Evolutionary conservation across 1,140 invertebrate species (phyloP).

Genomic region (Pteromalus puparum): DNA sequence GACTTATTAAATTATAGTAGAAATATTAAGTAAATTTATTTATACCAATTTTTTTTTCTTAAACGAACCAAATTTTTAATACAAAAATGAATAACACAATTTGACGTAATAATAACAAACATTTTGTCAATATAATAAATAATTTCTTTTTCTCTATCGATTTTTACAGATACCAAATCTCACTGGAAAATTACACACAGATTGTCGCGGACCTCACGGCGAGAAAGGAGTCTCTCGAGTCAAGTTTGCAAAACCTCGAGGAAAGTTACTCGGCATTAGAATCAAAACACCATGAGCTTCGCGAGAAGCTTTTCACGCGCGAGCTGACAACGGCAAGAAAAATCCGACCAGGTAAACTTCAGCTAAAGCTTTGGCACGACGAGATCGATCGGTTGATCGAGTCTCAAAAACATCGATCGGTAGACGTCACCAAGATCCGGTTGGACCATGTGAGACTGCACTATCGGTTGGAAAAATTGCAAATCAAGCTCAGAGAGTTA

Average conservation of each 20-base stretch:
- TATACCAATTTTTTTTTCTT: too few relatives aligned
- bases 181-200: constrained; percentile 24
- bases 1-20: too few relatives aligned
- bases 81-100: too few relatives aligned
- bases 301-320: neutral
- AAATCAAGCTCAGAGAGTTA: constrained; percentile 14
- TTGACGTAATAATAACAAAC: too few relatives aligned
- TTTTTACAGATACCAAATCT: neutral
- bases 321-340: constrained; percentile 10
- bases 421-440: constrained; percentile 48
- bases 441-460: constrained; percentile 45
- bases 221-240: neutral
- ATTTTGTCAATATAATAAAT: neutral
- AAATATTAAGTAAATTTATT: too few relatives aligned
- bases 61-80: too few relatives aligned
- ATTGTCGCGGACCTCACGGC: neutral
- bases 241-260: neutral
- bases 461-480: constrained; percentile 15
- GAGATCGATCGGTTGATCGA: constrained; percentile 12
- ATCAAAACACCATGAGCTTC: neutral
- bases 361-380: neutral
- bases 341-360: neutral
- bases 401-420: constrained; percentile 32
- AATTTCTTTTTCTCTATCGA: neutral
- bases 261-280: neutral